Evolutionary conservation across 2,888 invertebrate species (phyloP).

Genomic region (Papilio gigon): DNA sequence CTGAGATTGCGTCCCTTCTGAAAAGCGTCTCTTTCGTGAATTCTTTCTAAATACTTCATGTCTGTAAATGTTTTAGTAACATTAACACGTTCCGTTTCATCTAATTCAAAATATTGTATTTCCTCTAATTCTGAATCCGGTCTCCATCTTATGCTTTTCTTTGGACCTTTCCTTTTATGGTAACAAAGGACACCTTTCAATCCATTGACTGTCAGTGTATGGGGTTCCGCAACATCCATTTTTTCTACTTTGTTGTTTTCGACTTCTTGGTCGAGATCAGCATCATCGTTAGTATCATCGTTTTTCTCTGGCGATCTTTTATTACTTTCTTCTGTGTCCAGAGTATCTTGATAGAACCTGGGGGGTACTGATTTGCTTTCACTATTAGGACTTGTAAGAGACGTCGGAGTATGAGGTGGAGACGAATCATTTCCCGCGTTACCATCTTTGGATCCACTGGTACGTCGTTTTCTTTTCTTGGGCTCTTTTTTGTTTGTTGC

Average conservation of each 20-base stretch:
- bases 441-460: conserved; percentile 87
- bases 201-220: conserved; percentile 81
- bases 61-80: conserved; percentile 95
- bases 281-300: conserved; percentile 55
- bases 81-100: conserved; percentile 97
- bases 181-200: conserved; percentile 89
- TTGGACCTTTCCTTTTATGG: conserved; percentile 89
- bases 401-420: conserved; percentile 81
- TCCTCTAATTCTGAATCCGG: conserved; percentile 90
- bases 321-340: conserved; percentile 86
- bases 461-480: conserved; percentile 89
- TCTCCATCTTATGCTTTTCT: conserved; percentile 91
- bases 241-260: conserved; percentile 60
- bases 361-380: conserved; percentile 83
- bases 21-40: conserved; percentile 92
- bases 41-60: conserved; percentile 94
- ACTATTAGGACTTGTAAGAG: conserved; percentile 71
- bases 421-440: conserved; percentile 74
- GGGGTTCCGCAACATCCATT: conserved; percentile 68
- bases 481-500: conserved; percentile 89
- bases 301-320: conserved; percentile 68
- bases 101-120: conserved; percentile 95
- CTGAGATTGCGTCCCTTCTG: conserved; percentile 88
- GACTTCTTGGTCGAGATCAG: conserved; percentile 44
- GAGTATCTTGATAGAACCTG: conserved; percentile 95